Conservation (phyloP, 2,113 vertebrate genomes). For the Boleophthalmus pectinirostris region DNA sequence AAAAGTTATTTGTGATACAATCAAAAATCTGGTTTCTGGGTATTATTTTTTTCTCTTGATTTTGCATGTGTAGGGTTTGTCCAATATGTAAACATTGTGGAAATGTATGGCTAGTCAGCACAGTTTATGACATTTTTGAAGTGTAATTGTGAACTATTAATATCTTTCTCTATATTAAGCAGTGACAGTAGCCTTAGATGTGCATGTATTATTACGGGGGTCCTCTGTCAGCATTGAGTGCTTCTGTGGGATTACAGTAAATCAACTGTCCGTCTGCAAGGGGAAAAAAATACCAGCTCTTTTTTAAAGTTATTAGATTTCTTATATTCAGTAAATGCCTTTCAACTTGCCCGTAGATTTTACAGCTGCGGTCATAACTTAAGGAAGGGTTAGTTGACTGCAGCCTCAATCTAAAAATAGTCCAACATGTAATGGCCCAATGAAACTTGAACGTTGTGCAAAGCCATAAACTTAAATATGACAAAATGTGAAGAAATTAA, state of each 20-base stretch:
- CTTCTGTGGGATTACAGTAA: background rate
- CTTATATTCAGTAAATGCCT: background rate
- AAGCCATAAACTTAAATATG: conserved; percentile 25
- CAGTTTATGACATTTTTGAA: background rate
- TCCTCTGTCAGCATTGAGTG: background rate
- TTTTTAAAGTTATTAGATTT: background rate
- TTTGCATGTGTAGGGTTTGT: background rate
- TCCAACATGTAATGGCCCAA: conserved; percentile 3
- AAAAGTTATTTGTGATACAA: conserved; percentile 43
- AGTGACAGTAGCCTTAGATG: background rate
- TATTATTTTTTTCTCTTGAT: background rate
- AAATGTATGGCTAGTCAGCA: background rate
- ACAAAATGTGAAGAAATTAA: too few relatives aligned
- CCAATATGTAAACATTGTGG: background rate
- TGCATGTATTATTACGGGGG: conserved; percentile 17
- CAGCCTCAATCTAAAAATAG: conserved; percentile 46
- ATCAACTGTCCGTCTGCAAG: background rate
- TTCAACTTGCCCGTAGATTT: background rate
- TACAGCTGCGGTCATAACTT: conserved; percentile 6
- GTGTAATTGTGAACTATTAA: conserved; percentile 44
- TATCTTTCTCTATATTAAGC: conserved; percentile 24
- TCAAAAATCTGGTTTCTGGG: background rate
- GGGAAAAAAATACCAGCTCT: background rate
- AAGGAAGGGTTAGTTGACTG: background rate
- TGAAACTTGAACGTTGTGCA: conserved; percentile 44